Evolutionary conservation across 2,113 vertebrate genomes (phyloP).

Genomic region (Urocolius indicus): DNA sequence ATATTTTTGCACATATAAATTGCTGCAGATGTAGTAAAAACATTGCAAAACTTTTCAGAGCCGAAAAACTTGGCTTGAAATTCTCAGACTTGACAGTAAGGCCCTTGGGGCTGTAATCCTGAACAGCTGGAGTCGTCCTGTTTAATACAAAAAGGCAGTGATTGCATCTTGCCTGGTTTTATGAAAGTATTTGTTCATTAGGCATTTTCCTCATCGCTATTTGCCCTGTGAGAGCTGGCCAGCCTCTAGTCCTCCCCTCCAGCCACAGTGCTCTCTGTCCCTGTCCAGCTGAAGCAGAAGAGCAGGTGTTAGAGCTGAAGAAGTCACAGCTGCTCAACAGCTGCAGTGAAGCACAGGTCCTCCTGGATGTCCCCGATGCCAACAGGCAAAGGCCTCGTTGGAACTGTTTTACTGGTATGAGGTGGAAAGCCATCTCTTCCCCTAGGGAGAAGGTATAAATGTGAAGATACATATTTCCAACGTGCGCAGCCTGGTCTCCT

Average conservation of each 20-base stretch:
- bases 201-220: neutral
- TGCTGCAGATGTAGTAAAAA: slow-evolving; percentile 9
- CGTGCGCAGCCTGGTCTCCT: neutral
- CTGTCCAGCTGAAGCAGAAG: neutral
- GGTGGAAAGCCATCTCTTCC: neutral
- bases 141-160: neutral
- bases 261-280: neutral
- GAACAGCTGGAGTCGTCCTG: slow-evolving; percentile 28
- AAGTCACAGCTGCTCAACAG: neutral
- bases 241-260: neutral
- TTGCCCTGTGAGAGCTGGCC: neutral
- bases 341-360: neutral
- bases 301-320: neutral
- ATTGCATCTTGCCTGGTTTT: slow-evolving; percentile 15
- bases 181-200: neutral
- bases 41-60: neutral
- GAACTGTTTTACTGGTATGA: neutral
- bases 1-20: neutral
- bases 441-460: neutral
- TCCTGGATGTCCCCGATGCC: neutral
- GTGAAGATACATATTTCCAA: neutral
- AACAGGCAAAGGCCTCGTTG: neutral
- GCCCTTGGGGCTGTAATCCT: slow-evolving; percentile 9
- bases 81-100: slow-evolving; percentile 13
- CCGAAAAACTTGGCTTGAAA: slow-evolving; percentile 38